A percentile compares a stretch with the other conserved stretches of the same genome.
Evolutionary conservation across 1,140 invertebrate species (phyloP).

Genomic region (Drosophila ironensis): DNA sequence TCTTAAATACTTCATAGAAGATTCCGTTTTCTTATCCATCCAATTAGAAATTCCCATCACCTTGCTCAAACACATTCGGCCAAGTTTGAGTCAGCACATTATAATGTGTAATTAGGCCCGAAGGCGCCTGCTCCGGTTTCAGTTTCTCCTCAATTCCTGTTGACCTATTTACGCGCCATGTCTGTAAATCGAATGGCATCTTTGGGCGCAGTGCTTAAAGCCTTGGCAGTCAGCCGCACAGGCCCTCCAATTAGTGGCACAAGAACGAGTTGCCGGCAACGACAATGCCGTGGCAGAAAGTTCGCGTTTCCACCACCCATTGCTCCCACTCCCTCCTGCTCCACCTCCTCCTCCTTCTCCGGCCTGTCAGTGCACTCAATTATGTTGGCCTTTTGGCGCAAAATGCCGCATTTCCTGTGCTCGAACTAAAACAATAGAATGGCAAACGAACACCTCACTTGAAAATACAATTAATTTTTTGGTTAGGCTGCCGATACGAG

Average conservation of each 20-base stretch:
- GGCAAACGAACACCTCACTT: neutral
- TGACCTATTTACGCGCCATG: constrained; percentile 15
- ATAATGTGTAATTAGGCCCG: constrained; percentile 9
- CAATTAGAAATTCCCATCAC: neutral
- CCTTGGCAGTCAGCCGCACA: constrained; percentile 1
- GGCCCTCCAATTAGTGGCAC: constrained; percentile 35
- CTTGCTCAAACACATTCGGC: neutral
- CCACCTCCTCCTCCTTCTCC: neutral
- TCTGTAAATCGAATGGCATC: constrained; percentile 14
- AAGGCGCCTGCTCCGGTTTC: neutral
- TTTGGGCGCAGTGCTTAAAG: constrained; percentile 10
- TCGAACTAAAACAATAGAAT: neutral
- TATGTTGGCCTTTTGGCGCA: constrained; percentile 1
- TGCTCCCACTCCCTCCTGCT: too few species aligned
- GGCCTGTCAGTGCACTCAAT: neutral
- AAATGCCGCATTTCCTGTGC: constrained; percentile 33
- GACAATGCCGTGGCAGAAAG: too few species aligned
- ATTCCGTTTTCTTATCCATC: too few species aligned
- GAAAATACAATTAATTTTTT: constrained; percentile 3
- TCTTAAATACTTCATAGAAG: too few species aligned
- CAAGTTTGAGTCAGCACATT: neutral
- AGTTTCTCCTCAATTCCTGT: constrained; percentile 5
- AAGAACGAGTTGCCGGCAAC: neutral
- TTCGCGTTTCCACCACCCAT: too few species aligned
- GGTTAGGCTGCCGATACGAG: constrained; percentile 87